These are phyloP conservation scores for Lithobates sylvaticus DNA, from an alignment of 2,797 vertebrate species.

Conservation along the genomic window DNA sequence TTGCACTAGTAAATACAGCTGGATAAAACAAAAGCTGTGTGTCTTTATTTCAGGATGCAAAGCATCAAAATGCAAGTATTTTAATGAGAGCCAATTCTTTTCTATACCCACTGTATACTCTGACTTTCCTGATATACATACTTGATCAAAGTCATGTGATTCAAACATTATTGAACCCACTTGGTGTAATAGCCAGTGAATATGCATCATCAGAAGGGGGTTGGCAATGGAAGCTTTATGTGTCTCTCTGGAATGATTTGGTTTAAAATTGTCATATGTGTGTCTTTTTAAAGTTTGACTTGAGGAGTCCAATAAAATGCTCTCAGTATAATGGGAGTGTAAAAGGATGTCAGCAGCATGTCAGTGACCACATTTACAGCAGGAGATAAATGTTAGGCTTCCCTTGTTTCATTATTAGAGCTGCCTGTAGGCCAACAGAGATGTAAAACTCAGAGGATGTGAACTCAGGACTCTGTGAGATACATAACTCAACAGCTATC, in stretches of 20 bases:
- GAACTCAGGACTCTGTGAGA: constrained; percentile 3
- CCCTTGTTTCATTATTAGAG: constrained; percentile 4
- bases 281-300: neutral
- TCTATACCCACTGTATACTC: too few relatives aligned
- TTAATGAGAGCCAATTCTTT: too few relatives aligned
- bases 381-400: constrained; percentile 14
- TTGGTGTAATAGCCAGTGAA: too few relatives aligned
- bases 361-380: constrained; percentile 6
- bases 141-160: too few relatives aligned
- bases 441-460: constrained; percentile 34
- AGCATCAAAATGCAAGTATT: too few relatives aligned
- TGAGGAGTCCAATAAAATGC: neutral
- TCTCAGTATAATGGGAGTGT: neutral
- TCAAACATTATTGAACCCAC: too few relatives aligned
- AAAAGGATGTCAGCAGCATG: constrained; percentile 5
- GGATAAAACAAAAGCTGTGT: too few relatives aligned
- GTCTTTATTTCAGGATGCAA: too few relatives aligned
- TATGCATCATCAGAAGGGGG: too few relatives aligned
- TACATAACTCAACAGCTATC: neutral
- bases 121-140: too few relatives aligned
- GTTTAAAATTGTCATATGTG: neutral
- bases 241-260: neutral
- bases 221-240: too few relatives aligned
- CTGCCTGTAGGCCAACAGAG: constrained; percentile 25
- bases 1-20: too few relatives aligned